Evolutionary conservation across 37 sponge, comb jelly and placozoan species (phyloP).

Genomic region (Chondrilla cf. caribensis): DNA sequence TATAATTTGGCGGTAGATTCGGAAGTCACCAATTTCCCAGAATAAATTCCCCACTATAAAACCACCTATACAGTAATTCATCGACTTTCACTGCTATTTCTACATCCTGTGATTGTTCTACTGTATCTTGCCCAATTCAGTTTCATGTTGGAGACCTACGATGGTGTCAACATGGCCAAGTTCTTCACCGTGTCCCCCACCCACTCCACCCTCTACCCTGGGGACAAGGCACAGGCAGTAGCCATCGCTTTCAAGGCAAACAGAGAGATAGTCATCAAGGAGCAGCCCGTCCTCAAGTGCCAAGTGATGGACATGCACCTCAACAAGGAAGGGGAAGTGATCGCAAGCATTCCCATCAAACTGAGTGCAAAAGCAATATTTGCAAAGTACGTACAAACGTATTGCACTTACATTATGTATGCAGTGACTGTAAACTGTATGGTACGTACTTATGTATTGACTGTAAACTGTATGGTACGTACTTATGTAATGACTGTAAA

Average conservation of each 20-base stretch:
- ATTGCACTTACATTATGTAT: not conserved
- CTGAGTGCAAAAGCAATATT: conserved; percentile 86
- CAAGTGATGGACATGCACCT: conserved; percentile 87
- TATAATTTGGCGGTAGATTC: too few relatives aligned
- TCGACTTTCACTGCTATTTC: too few relatives aligned
- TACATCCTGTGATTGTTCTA: too few relatives aligned
- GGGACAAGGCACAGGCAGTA: conserved; percentile 84
- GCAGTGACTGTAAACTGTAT: not conserved
- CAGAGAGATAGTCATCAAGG: conserved; percentile 76
- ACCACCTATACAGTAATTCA: too few relatives aligned
- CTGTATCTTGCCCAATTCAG: too few relatives aligned
- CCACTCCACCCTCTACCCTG: conserved; percentile 73
- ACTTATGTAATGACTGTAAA: too few relatives aligned
- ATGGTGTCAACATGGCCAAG: conserved; percentile 44
- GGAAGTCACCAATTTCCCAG: too few relatives aligned
- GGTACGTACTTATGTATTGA: too few relatives aligned
- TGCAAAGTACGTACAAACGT: conserved; percentile 51
- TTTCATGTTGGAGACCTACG: conserved; percentile 25
- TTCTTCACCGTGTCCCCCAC: conserved; percentile 71
- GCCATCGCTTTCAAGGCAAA: conserved; percentile 68
- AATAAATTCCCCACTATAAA: too few relatives aligned
- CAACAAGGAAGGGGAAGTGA: conserved; percentile 86
- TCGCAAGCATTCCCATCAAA: conserved; percentile 91
- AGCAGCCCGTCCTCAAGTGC: conserved; percentile 85
- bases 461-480: too few relatives aligned